Percentiles rank a stretch among this genome's conserved stretches.
Conservation (phyloP, 2,888 invertebrate species). For the Drymonia ruficornis region DNA sequence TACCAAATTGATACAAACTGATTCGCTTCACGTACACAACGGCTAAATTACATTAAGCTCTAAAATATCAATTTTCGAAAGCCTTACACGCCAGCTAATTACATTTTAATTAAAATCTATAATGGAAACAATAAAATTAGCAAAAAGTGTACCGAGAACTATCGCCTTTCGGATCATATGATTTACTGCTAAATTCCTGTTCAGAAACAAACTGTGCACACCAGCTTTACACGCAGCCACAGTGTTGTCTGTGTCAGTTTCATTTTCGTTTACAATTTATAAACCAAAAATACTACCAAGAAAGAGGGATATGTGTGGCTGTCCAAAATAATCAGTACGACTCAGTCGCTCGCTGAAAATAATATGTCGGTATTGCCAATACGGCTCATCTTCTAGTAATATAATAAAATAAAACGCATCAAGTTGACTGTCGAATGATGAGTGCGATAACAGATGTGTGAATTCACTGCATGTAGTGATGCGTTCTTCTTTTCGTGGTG, state of each 20-base stretch:
- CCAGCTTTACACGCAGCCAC: constrained; percentile 18
- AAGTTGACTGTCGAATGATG: too few species aligned
- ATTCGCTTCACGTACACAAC: background rate
- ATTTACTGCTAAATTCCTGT: constrained; percentile 55
- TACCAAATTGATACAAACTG: background rate
- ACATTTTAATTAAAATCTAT: constrained; percentile 57
- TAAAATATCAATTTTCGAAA: background rate
- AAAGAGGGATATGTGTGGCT: too few species aligned
- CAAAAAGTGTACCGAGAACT: constrained; percentile 53
- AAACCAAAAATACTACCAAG: too few species aligned
- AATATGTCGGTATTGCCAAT: too few species aligned
- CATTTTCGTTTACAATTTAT: constrained; percentile 9
- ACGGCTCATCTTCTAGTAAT: too few species aligned
- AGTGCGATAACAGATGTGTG: too few species aligned
- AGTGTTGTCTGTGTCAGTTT: constrained; percentile 10
- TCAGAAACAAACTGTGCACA: constrained; percentile 31
- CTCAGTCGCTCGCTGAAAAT: too few species aligned
- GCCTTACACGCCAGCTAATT: constrained; percentile 29
- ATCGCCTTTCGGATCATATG: constrained; percentile 65
- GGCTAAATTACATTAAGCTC: background rate
- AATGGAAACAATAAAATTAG: constrained; percentile 60
- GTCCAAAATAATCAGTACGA: too few species aligned
- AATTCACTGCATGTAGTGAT: too few species aligned
- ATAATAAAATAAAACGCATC: too few species aligned
- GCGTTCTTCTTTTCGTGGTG: too few species aligned